phyloP scores from a whole-genome alignment of 2,797 vertebrate species.

The Characodon lateralis region DNA sequence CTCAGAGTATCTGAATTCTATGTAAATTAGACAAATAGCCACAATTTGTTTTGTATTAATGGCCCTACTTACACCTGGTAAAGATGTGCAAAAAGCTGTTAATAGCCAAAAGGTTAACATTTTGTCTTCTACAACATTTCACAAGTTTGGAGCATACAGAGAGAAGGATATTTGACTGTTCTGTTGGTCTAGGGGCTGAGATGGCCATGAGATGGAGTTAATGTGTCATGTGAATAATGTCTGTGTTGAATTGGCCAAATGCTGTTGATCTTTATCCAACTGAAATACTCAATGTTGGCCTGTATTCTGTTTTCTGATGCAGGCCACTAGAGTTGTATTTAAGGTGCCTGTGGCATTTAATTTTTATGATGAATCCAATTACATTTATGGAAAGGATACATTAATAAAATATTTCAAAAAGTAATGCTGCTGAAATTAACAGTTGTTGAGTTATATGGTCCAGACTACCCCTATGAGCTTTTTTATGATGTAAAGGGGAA shows the following conservation, averaged over 20 bases:
- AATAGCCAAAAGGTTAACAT: not conserved
- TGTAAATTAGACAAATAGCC: not conserved
- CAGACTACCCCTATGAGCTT: too few species aligned
- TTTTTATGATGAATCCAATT: too few species aligned
- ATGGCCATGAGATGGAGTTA: not conserved
- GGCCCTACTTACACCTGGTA: not conserved
- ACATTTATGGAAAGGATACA: too few species aligned
- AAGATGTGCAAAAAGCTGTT: not conserved
- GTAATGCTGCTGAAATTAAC: too few species aligned
- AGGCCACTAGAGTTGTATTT: not conserved
- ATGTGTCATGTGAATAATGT: not conserved
- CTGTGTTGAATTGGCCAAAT: not conserved
- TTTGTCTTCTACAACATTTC: not conserved
- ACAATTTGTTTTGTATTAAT: not conserved
- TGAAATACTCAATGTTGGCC: not conserved
- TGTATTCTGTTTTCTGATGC: not conserved
- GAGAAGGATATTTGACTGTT: not conserved
- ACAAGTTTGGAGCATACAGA: not conserved
- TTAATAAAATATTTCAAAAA: too few species aligned
- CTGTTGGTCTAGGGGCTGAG: not conserved
- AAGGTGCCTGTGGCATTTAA: not conserved
- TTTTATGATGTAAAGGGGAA: too few species aligned
- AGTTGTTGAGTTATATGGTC: too few species aligned
- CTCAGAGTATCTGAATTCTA: not conserved
- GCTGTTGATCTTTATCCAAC: not conserved